Conservation (phyloP, 2,888 invertebrate species). For the Meiosimyza platycephala region DNA sequence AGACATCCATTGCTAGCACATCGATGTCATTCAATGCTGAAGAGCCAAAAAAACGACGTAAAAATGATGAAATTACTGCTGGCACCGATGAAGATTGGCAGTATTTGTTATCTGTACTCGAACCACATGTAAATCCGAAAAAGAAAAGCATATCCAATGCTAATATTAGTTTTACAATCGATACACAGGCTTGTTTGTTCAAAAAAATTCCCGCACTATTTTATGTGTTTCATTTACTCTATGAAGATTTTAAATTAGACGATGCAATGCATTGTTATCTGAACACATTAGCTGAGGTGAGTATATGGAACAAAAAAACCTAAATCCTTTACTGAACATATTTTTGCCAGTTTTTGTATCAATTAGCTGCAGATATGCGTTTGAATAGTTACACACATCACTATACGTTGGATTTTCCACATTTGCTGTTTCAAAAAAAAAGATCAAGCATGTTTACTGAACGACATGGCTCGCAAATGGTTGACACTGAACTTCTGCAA, state of each 20-base stretch:
- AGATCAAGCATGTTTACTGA: constrained; percentile 63
- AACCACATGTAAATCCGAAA: constrained; percentile 8
- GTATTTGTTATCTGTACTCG: constrained; percentile 66
- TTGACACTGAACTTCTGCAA: constrained; percentile 69
- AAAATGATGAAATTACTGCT: constrained; percentile 73
- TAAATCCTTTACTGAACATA: not conserved
- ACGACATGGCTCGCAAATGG: constrained; percentile 71
- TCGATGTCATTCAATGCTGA: constrained; percentile 69
- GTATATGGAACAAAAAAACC: not conserved
- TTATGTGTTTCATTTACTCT: constrained; percentile 86
- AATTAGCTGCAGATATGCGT: constrained; percentile 81
- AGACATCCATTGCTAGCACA: constrained; percentile 61
- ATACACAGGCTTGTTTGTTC: constrained; percentile 75
- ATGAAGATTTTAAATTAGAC: constrained; percentile 91
- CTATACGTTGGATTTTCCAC: constrained; percentile 89
- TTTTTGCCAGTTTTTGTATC: constrained; percentile 73
- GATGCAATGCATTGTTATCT: constrained; percentile 76
- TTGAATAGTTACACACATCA: constrained; percentile 78
- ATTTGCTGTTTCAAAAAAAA: constrained; percentile 66
- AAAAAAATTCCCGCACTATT: constrained; percentile 80
- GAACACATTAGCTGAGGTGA: constrained; percentile 73
- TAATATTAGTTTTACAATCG: constrained; percentile 50
- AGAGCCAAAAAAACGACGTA: constrained; percentile 76
- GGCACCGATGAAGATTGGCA: constrained; percentile 88
- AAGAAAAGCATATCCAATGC: constrained; percentile 16